These are phyloP conservation scores for Doryteuthis pealeii DNA, from an alignment of 1,140 invertebrate genomes.

Conservation along the genomic window DNA sequence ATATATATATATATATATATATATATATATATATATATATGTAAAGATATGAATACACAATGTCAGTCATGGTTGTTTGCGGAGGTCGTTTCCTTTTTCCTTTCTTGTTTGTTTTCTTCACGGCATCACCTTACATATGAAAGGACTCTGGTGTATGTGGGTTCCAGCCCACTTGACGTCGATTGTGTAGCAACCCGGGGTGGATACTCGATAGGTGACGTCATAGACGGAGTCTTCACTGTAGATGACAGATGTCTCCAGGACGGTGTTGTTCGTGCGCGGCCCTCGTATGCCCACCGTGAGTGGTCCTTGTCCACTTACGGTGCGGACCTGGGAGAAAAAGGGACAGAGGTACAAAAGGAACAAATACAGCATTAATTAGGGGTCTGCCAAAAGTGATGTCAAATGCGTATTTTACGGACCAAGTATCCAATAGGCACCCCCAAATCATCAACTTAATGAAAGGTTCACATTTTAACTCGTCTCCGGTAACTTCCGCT, in stretches of 20 bases:
- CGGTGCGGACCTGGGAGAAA: constrained; percentile 38
- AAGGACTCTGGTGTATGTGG: constrained; percentile 48
- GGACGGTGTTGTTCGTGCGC: constrained; percentile 35
- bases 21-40: no score
- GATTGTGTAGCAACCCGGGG: constrained; percentile 52
- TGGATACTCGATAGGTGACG: constrained; percentile 46
- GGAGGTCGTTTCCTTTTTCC: no score
- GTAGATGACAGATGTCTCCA: constrained; percentile 43
- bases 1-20: no score
- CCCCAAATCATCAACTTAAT: no score
- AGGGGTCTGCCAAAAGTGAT: no score
- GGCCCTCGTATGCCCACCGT: constrained; percentile 48
- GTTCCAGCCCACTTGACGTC: constrained; percentile 51
- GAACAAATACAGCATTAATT: no score
- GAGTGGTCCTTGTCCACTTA: constrained; percentile 37
- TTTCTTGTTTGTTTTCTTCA: background rate
- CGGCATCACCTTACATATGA: constrained; percentile 26
- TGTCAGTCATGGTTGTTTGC: no score
- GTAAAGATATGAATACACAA: no score
- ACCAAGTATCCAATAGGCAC: no score
- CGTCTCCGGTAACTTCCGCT: no score
- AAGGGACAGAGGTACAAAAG: background rate
- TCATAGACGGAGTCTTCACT: constrained; percentile 51
- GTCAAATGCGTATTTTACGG: no score
- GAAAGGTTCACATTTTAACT: no score